Percentiles rank a stretch among this genome's conserved stretches.
These are phyloP conservation scores for Artibeus jamaicensis DNA, from an alignment of 2,797 vertebrate species.

Conservation along the genomic window DNA sequence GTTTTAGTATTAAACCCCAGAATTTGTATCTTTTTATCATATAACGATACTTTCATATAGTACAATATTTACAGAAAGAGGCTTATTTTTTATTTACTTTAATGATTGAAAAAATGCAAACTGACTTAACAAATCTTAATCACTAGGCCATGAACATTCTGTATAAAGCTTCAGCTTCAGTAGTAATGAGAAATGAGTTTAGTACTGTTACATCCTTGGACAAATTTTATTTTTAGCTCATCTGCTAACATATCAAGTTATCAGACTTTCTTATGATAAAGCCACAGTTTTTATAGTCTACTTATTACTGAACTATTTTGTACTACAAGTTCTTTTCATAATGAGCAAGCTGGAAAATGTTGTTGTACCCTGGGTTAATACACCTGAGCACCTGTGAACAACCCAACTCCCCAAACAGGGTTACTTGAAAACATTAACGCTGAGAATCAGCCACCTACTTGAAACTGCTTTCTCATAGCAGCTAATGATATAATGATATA, in stretches of 20 bases:
- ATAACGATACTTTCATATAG: not conserved
- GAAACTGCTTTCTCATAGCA: conserved; percentile 58
- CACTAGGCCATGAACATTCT: not conserved
- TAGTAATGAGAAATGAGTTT: not conserved
- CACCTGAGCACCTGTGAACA: conserved; percentile 63
- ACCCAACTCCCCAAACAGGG: conserved; percentile 53
- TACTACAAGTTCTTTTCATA: not conserved
- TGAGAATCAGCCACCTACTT: conserved; percentile 50
- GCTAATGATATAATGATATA: conserved; percentile 75
- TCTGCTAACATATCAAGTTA: conserved; percentile 8
- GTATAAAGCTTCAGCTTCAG: not conserved
- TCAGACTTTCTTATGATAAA: conserved; percentile 1
- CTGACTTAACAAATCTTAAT: conserved; percentile 1
- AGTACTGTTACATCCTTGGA: not conserved
- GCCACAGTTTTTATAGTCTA: not conserved
- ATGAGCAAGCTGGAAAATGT: conserved; percentile 58
- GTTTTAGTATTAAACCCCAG: not conserved
- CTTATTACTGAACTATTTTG: conserved; percentile 61
- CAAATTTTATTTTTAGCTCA: conserved; percentile 12
- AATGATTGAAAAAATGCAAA: conserved; percentile 5
- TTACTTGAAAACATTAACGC: conserved; percentile 38
- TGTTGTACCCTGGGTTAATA: conserved; percentile 32
- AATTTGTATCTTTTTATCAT: conserved; percentile 9
- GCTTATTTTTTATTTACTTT: conserved; percentile 3
- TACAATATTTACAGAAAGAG: not conserved